Percentiles rank a stretch among this genome's conserved stretches.
phyloP scores from a whole-genome alignment of 2,888 invertebrate species.

The Eucera pruinosa region DNA sequence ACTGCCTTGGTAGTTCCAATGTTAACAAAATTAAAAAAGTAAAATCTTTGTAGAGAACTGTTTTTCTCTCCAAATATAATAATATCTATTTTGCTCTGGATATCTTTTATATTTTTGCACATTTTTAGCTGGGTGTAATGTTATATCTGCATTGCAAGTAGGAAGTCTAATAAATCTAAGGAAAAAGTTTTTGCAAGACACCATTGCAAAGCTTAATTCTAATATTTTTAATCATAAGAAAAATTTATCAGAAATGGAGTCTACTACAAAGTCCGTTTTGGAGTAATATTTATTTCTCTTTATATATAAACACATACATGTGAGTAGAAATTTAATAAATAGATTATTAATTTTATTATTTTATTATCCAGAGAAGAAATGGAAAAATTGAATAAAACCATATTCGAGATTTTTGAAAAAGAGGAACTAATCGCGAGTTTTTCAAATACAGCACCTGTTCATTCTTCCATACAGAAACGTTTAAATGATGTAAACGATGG shows the following conservation, averaged over 20 bases:
- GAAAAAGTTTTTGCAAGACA: slow-evolving; percentile 59
- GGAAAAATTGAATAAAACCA: slow-evolving; percentile 59
- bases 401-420: slow-evolving; percentile 69
- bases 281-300: slow-evolving; percentile 36
- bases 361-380: slow-evolving; percentile 67
- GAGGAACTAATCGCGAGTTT: slow-evolving; percentile 64
- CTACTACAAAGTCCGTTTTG: slow-evolving; percentile 31
- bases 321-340: slow-evolving; percentile 10
- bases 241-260: slow-evolving; percentile 40
- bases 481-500: slow-evolving; percentile 71
- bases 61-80: too few relatives aligned
- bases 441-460: slow-evolving; percentile 68
- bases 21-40: too few relatives aligned
- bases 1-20: too few relatives aligned
- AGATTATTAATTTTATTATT: slow-evolving; percentile 1
- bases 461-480: slow-evolving; percentile 67
- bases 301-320: slow-evolving; percentile 2
- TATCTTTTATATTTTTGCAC: slow-evolving; percentile 19
- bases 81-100: too few relatives aligned
- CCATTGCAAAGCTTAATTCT: slow-evolving; percentile 13
- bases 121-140: slow-evolving; percentile 52
- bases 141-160: slow-evolving; percentile 68
- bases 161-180: slow-evolving; percentile 65
- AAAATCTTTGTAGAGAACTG: too few relatives aligned
- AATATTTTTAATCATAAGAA: slow-evolving; percentile 24